Base-by-base conservation (phyloP, 2,888 invertebrate species). In the Melanotus villosus region DNA sequence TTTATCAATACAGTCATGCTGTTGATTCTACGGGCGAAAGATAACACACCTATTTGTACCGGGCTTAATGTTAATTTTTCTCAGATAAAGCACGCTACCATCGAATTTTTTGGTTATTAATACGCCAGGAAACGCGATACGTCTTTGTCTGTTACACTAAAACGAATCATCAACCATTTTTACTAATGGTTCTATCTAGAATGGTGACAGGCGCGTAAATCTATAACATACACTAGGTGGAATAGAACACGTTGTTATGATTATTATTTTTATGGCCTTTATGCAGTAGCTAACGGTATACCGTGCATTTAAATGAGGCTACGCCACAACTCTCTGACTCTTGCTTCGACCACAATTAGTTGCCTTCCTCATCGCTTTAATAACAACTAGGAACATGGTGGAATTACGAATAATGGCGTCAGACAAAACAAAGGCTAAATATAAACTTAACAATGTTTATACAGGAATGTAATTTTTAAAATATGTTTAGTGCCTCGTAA, bases 261-360 rank as follows among this genome's bases (percentile, higher is more conserved):
- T 65, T 65, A 65, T 45, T 65, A 65, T 65, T 65, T 65, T 65
- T 65, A 57, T 65, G 57, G 45, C 65, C 57, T 65, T 65, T 57
- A 57, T 57, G 65, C 65, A 57, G 36, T 30, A 19, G 32, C 30
- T 65, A 65, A 65, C 65, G 57, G 65, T 57, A 65, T 16, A 36
- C 18, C n/a, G 12, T 57, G 45, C 56, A 65, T 57, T 57, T 57
- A 30, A 63, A 63, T 50, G 50, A 63, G 52, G 16, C 47, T n/a
- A 52, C 10, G n/a, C 26, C 26, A 50, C 9, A 34, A 54, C n/a
- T n/a, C 32, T 50, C 6, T 1, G 43, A 16, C 10, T 19, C 18
- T n/a, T 23, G 47, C 47, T 9, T 21, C 23, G 47, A 23, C 47
- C 23, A 23, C 18, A 23, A 18, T 9, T 23, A 14, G 47, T 14